phyloP scores from a whole-genome alignment of 2,113 vertebrate genomes.

The Ptilorrhoa leucosticta region DNA sequence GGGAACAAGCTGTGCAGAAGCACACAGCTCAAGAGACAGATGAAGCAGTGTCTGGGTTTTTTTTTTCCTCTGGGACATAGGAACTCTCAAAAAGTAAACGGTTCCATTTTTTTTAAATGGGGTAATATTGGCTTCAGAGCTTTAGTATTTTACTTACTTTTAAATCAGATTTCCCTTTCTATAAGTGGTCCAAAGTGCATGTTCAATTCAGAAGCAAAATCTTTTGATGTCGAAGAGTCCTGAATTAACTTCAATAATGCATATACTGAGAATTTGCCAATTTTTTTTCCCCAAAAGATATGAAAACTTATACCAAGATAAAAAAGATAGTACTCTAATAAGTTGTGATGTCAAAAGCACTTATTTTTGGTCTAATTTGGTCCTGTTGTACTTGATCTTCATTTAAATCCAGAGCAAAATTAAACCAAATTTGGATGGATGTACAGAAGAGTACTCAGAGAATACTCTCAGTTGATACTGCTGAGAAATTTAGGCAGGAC shows the following conservation, averaged over 20 bases:
- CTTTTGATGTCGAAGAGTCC: background rate
- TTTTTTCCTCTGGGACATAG: background rate
- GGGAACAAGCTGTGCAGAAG: background rate
- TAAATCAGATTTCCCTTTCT: background rate
- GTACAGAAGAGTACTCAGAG: background rate
- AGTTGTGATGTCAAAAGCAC: background rate
- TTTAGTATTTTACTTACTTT: background rate
- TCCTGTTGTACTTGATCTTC: background rate
- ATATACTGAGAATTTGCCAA: background rate
- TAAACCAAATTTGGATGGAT: background rate
- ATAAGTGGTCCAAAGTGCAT: background rate
- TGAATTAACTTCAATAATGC: background rate
- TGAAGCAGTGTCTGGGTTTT: background rate
- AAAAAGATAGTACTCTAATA: background rate
- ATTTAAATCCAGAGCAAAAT: background rate
- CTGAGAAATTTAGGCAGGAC: background rate
- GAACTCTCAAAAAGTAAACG: background rate
- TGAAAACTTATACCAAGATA: background rate
- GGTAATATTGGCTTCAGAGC: background rate
- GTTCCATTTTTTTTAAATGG: fast-evolving
- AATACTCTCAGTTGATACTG: background rate
- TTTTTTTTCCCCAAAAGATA: background rate
- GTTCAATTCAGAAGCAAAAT: background rate
- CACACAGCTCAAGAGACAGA: background rate
- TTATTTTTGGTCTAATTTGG: background rate